Evolutionary conservation across 2,797 vertebrate genomes (phyloP).

Genomic region (Galaxias olidus): DNA sequence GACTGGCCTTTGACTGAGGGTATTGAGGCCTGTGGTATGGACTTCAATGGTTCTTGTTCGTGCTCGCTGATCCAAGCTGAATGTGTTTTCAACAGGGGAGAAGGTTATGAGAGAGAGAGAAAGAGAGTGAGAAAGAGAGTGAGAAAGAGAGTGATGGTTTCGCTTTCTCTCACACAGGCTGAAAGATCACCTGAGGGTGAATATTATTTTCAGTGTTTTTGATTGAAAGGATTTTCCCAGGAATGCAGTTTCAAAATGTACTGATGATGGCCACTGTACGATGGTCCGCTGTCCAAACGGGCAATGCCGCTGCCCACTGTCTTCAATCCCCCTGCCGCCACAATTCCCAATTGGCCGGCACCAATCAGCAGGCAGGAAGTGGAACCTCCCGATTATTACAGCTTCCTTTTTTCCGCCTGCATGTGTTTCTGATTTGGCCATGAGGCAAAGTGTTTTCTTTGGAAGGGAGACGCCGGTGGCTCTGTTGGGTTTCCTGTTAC

Average conservation of each 20-base stretch:
- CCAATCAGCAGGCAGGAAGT: constrained; percentile 68
- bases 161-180: neutral
- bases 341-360: constrained; percentile 35
- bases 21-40: constrained; percentile 12
- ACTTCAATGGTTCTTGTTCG: constrained; percentile 20
- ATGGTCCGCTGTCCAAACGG: constrained; percentile 40
- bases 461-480: constrained; percentile 43
- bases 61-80: constrained; percentile 24
- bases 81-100: constrained; percentile 10
- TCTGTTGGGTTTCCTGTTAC: constrained; percentile 58
- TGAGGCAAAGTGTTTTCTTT: constrained; percentile 72
- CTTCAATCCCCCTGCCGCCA: constrained; percentile 17
- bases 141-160: neutral
- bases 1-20: constrained; percentile 22
- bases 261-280: too few species aligned
- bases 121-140: neutral
- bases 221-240: too few species aligned
- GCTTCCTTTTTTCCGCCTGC: constrained; percentile 42
- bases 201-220: too few species aligned
- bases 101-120: constrained; percentile 2
- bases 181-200: too few species aligned
- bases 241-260: too few species aligned
- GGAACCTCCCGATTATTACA: constrained; percentile 60
- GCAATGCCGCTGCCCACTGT: constrained; percentile 1
- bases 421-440: constrained; percentile 77